Conservation (phyloP, 1,140 invertebrate genomes). For the Neodiprion lecontei region DNA sequence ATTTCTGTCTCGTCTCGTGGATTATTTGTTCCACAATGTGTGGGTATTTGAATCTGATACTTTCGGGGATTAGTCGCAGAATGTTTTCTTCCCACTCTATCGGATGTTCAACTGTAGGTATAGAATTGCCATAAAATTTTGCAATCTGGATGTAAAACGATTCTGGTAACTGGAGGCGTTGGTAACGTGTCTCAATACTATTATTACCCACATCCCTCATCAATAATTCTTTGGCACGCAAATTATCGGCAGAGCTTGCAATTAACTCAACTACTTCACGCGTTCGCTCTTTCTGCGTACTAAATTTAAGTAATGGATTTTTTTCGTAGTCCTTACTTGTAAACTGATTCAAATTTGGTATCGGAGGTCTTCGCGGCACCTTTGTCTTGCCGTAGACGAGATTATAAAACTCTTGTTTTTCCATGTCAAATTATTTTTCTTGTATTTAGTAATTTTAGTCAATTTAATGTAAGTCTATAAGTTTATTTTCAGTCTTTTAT, state of each 20-base stretch:
- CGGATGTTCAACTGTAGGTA: slow-evolving; percentile 31
- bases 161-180: slow-evolving; percentile 14
- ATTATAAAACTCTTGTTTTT: slow-evolving; percentile 24
- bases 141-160: slow-evolving; percentile 33
- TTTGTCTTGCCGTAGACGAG: slow-evolving; percentile 29
- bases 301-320: slow-evolving; percentile 27
- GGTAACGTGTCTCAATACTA: not conserved
- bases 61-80: slow-evolving; percentile 38
- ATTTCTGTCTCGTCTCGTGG: slow-evolving; percentile 43
- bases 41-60: slow-evolving; percentile 34
- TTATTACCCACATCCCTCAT: not conserved
- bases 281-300: slow-evolving; percentile 18
- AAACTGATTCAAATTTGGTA: slow-evolving; percentile 19
- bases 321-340: slow-evolving; percentile 14
- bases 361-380: slow-evolving; percentile 22
- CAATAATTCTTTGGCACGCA: not conserved
- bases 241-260: not conserved
- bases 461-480: no score
- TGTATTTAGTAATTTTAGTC: not conserved
- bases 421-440: slow-evolving; percentile 19
- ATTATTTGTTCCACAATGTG: slow-evolving; percentile 35
- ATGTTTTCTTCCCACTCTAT: slow-evolving; percentile 45
- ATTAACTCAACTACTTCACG: not conserved
- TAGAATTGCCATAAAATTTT: slow-evolving; percentile 33
- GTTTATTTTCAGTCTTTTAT: no score